Conservation (phyloP, 2,797 vertebrate species). For the Macropodus opercularis region DNA sequence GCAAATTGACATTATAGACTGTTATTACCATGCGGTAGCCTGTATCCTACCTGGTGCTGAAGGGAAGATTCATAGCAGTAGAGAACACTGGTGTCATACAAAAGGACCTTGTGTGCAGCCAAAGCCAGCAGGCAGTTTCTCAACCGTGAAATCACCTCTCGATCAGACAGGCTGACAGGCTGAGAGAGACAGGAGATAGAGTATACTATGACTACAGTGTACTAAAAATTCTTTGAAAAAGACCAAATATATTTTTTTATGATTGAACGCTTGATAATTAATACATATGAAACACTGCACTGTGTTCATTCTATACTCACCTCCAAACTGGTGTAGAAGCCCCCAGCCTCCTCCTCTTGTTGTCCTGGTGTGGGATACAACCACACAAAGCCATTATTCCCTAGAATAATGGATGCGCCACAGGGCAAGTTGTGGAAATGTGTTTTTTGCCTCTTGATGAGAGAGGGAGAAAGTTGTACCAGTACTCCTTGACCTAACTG, state of each 20-base stretch:
- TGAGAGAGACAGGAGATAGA: constrained; percentile 55
- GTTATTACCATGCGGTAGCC: not conserved
- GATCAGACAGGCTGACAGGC: constrained; percentile 88
- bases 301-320: constrained; percentile 61
- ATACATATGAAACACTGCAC: not conserved
- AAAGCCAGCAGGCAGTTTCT: constrained; percentile 93
- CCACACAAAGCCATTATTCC: constrained; percentile 97
- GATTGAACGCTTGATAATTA: too few relatives aligned
- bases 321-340: constrained; percentile 90
- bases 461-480: constrained; percentile 92
- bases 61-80: constrained; percentile 96
- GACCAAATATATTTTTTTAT: constrained; percentile 3
- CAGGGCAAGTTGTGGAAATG: constrained; percentile 97
- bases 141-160: constrained; percentile 95
- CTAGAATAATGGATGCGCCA: constrained; percentile 93
- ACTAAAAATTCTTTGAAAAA: not conserved
- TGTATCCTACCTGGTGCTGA: constrained; percentile 86
- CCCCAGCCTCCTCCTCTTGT: constrained; percentile 91
- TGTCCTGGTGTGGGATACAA: constrained; percentile 90
- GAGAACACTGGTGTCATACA: constrained; percentile 95
- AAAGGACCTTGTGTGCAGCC: constrained; percentile 87
- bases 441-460: constrained; percentile 96
- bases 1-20: not conserved
- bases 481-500: constrained; percentile 95
- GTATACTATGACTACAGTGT: not conserved